Evolutionary conservation across 1,140 invertebrate genomes (phyloP).

Genomic region (Chrysomallon squamiferum): DNA sequence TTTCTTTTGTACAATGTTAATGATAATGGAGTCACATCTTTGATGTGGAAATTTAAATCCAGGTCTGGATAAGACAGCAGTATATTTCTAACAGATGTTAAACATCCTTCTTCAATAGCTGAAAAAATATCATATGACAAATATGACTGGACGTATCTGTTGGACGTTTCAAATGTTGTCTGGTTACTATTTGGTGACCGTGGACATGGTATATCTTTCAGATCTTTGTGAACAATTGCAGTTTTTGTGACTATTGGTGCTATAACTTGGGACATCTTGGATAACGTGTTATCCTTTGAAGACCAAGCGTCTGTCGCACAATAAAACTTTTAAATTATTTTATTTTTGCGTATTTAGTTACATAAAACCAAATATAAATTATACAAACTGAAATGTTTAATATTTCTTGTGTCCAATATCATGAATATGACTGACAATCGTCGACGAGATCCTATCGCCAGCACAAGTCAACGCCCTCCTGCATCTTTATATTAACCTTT

Average conservation of each 20-base stretch:
- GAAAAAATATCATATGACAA: conserved; percentile 52
- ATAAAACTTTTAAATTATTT: too few species aligned
- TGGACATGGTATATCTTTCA: not conserved
- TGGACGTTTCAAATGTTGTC: conserved; percentile 51
- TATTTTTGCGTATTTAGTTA: too few species aligned
- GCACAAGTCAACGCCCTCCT: too few species aligned
- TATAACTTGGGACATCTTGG: not conserved
- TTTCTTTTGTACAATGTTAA: conserved; percentile 52
- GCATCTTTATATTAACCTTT: too few species aligned
- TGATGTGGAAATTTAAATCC: conserved; percentile 55
- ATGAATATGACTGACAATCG: too few species aligned
- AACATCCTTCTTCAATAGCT: conserved; percentile 36
- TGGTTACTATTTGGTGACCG: conserved; percentile 16
- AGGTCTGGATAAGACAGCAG: conserved; percentile 52
- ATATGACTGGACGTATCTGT: conserved; percentile 51
- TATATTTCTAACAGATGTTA: conserved; percentile 42
- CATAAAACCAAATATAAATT: too few species aligned
- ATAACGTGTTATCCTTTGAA: conserved; percentile 1
- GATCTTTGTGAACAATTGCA: not conserved
- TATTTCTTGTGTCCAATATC: too few species aligned
- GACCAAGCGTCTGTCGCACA: too few species aligned
- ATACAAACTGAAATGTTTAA: too few species aligned
- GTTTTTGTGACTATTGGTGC: conserved; percentile 3
- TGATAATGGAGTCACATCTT: conserved; percentile 53
- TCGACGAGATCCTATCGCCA: too few species aligned